These are phyloP conservation scores for Botia almorhae DNA, from an alignment of 2,797 vertebrate species.

Conservation along the genomic window DNA sequence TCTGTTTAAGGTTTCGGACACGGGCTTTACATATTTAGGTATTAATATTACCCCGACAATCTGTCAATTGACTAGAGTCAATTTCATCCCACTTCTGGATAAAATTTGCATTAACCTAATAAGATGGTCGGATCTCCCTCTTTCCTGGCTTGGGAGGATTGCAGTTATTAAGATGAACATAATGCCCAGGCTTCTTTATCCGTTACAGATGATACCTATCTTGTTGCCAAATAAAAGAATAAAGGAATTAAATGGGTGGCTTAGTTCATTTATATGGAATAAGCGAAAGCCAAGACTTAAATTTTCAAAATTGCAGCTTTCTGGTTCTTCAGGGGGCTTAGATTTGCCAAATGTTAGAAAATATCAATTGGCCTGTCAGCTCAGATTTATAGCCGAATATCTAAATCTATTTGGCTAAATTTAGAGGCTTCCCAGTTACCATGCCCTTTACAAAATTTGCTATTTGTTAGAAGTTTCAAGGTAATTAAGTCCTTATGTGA, in stretches of 20 bases:
- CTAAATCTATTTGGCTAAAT: constrained; percentile 13
- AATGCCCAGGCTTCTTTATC: constrained; percentile 1
- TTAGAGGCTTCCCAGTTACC: background rate
- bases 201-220: background rate
- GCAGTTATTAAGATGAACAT: background rate
- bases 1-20: background rate
- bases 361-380: constrained; percentile 8
- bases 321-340: background rate
- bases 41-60: constrained; percentile 2
- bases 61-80: background rate
- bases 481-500: background rate
- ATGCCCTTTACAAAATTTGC: constrained; percentile 8
- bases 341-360: constrained; percentile 7
- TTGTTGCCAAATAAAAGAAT: background rate
- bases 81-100: background rate
- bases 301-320: background rate
- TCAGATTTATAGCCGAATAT: constrained; percentile 3
- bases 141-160: background rate
- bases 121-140: background rate
- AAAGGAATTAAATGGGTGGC: background rate
- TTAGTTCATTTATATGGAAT: constrained; percentile 23
- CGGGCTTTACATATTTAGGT: background rate
- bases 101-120: constrained; percentile 9
- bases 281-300: background rate
- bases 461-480: background rate